Percentiles rank a stretch among this genome's conserved stretches.
Conservation (phyloP, 2,888 invertebrate genomes). For the Tenodera sinensis region DNA sequence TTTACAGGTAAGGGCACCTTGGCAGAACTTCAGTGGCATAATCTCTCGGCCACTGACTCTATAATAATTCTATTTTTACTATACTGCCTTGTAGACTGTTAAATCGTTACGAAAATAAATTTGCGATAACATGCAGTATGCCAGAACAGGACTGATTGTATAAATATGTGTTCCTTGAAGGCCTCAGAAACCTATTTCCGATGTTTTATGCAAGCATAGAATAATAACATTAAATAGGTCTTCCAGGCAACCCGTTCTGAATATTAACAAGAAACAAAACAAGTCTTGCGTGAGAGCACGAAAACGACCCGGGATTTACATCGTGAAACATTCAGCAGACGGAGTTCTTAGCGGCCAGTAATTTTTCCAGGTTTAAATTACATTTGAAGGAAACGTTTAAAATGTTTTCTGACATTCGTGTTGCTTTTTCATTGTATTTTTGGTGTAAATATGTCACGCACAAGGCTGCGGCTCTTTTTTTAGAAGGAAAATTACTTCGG, state of each 20-base stretch:
- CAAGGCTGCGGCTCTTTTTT: neutral
- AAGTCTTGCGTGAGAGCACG: neutral
- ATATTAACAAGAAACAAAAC: neutral
- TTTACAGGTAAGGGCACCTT: too few relatives aligned
- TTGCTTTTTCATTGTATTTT: neutral
- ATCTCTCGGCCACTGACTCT: too few relatives aligned
- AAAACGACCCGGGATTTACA: neutral
- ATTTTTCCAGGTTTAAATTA: neutral
- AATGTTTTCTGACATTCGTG: neutral
- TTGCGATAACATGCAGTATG: too few relatives aligned
- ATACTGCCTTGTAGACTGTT: too few relatives aligned
- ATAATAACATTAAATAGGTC: neutral
- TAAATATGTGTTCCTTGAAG: neutral
- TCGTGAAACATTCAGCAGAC: neutral
- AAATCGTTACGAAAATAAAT: too few relatives aligned
- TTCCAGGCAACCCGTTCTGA: neutral
- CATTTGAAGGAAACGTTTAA: neutral
- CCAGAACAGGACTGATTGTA: neutral
- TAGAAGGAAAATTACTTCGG: too few relatives aligned
- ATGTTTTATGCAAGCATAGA: neutral
- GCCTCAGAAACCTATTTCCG: neutral
- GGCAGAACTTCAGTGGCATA: too few relatives aligned
- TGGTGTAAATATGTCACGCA: neutral
- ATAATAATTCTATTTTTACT: too few relatives aligned
- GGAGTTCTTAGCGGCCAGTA: neutral